Evolutionary conservation across 1,140 invertebrate species (phyloP).

Genomic region (Pseudomyrmex pallidus): DNA sequence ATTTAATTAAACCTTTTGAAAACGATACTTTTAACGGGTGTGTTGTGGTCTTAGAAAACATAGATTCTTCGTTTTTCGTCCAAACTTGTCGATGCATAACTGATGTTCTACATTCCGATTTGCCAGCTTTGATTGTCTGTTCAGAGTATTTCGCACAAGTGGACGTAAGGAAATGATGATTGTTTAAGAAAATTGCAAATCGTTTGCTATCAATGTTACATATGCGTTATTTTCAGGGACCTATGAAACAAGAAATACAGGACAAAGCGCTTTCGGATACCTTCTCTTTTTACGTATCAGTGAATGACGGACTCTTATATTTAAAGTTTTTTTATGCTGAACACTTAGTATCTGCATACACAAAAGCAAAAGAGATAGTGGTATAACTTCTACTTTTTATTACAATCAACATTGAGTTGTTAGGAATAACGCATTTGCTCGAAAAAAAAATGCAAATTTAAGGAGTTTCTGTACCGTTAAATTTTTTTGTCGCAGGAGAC

Average conservation of each 20-base stretch:
- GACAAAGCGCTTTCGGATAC: conserved; percentile 90
- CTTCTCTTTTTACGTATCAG: conserved; percentile 87
- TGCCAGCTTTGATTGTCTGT: conserved; percentile 88
- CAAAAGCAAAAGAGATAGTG: conserved; percentile 90
- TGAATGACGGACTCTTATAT: conserved; percentile 90
- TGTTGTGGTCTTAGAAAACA: conserved; percentile 91
- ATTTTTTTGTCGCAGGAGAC: conserved; percentile 86
- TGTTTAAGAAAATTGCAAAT: background rate
- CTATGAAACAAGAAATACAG: conserved; percentile 94
- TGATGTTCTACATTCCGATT: conserved; percentile 88
- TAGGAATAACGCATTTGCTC: background rate
- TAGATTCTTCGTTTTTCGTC: conserved; percentile 92
- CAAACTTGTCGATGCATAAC: conserved; percentile 88
- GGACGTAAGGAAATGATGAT: conserved; percentile 86
- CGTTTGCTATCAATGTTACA: background rate
- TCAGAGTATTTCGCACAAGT: conserved; percentile 89
- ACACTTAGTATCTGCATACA: conserved; percentile 91
- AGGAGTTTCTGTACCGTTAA: background rate
- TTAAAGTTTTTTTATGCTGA: conserved; percentile 91
- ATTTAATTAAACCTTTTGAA: conserved; percentile 79
- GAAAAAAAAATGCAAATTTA: background rate
- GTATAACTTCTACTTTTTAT: conserved; percentile 83
- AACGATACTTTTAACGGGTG: conserved; percentile 83
- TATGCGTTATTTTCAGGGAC: conserved; percentile 87
- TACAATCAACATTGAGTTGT: too few relatives aligned